Evolutionary conservation across 2,888 invertebrate species (phyloP), one percentile per base, ranked within the genome.

Genomic region (Ferdinandea cuprea): DNA sequence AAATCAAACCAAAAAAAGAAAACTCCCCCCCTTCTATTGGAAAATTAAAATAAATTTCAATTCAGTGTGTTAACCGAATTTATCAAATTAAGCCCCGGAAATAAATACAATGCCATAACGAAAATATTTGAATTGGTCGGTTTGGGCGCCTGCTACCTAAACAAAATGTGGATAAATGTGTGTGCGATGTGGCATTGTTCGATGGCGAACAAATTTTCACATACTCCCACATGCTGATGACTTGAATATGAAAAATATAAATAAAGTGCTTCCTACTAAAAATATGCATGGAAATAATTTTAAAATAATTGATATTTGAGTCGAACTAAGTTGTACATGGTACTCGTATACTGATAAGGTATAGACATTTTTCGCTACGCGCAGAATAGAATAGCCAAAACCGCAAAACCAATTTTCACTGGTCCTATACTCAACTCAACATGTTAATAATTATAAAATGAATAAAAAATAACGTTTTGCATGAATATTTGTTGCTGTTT

Each of bases 61-160:
- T 65, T 50, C 28, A 17, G 25, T 37, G 8, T 65, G 65, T 50
- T 37, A 65, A 50, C 46, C 17, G 37, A 63, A 65, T 65, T 63
- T 65, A 40, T 28, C 30, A 37, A 52, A 52, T 42, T 52, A 65
- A 65, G 50, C 52, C 8, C 19, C 40, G 52, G 52, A 52, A 52
- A 50, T 40, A 40, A 52, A 52, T 42, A 52, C 28, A 28, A 28
- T 5, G 8, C 48, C 21, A 65, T 52, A 65, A 50, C 65, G 8
- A 28, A 65, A 65, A 65, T 65, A 65, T 65, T 63, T 63, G 6
- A 63, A 35, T 21, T 48, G 35, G 48, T 44, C 42, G 59, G 28
- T 58, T 58, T 15, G 4, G 30, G 13, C 50, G n/a, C 48, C 17
- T 2, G n/a, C n/a, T 7, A 21, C 0, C 11, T 19, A 2, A 54